These are phyloP conservation scores for Apotomis capreana DNA, from an alignment of 2,888 invertebrate species.

Conservation along the genomic window DNA sequence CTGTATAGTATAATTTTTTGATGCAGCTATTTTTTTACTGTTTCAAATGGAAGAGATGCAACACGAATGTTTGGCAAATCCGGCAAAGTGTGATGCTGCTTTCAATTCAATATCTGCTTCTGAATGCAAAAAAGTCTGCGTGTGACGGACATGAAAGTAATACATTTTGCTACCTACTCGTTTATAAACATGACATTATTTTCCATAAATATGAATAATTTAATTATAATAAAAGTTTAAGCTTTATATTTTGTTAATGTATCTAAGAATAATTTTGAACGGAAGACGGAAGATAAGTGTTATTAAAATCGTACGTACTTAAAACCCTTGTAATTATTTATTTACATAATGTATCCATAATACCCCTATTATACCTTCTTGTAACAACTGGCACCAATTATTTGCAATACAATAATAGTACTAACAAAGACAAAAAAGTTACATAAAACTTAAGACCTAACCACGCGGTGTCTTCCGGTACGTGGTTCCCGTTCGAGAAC, in stretches of 20 bases:
- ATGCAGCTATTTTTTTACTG: too few relatives aligned
- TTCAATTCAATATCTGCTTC: too few relatives aligned
- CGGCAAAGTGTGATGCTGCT: too few relatives aligned
- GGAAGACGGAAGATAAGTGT: conserved; percentile 13
- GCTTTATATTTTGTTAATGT: not conserved
- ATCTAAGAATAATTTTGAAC: conserved; percentile 1
- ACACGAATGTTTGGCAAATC: too few relatives aligned
- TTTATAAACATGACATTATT: not conserved
- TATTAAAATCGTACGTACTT: conserved; percentile 9
- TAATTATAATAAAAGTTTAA: not conserved
- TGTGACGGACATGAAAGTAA: not conserved
- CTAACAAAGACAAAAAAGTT: too few relatives aligned
- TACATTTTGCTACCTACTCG: not conserved
- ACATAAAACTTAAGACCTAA: too few relatives aligned
- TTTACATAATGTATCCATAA: not conserved
- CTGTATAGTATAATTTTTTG: too few relatives aligned
- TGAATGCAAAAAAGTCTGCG: not conserved
- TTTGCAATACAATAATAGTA: too few relatives aligned
- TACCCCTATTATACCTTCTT: not conserved
- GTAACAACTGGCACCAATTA: not conserved
- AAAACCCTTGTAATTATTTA: conserved; percentile 1
- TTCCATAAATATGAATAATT: not conserved
- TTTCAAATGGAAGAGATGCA: too few relatives aligned
- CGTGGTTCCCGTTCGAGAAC: too few relatives aligned
- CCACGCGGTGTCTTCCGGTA: too few relatives aligned